Conservation (phyloP, 2,797 vertebrate species). For the Masticophis lateralis region DNA sequence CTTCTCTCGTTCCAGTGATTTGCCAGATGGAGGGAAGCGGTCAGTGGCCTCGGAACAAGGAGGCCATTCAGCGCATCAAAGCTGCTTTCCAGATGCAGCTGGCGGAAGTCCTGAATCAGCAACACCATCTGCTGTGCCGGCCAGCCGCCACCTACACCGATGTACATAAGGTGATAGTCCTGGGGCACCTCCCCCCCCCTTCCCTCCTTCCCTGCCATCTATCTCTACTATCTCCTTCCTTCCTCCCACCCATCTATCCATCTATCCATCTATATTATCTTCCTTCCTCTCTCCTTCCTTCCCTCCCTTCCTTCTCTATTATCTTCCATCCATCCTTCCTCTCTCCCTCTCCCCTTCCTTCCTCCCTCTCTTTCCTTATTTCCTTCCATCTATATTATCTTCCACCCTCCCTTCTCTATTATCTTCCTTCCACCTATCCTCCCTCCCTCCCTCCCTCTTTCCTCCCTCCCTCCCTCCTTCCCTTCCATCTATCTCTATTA, state of each 20-base stretch:
- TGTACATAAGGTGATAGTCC: conserved; percentile 84
- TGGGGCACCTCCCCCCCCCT: fast-evolving
- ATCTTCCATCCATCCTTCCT: too few relatives aligned
- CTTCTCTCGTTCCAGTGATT: conserved; percentile 74
- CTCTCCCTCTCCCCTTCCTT: too few relatives aligned
- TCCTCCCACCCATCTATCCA: not conserved
- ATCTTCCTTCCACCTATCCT: too few relatives aligned
- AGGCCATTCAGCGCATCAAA: conserved; percentile 86
- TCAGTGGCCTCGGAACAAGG: conserved; percentile 88
- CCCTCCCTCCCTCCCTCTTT: too few relatives aligned
- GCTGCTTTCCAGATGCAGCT: conserved; percentile 89
- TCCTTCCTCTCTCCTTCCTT: too few relatives aligned
- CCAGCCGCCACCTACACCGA: conserved; percentile 81
- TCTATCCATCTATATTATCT: too few relatives aligned
- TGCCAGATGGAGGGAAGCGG: conserved; percentile 98
- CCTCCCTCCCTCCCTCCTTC: too few relatives aligned
- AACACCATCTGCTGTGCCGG: conserved; percentile 79
- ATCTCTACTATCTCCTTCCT: too few relatives aligned
- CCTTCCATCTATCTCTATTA: not conserved
- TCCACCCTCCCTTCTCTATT: too few relatives aligned
- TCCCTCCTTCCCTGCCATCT: not conserved
- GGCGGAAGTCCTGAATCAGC: conserved; percentile 80
- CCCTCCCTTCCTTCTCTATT: too few relatives aligned
- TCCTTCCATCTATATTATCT: too few relatives aligned
- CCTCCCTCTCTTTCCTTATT: too few relatives aligned